These are phyloP conservation scores for Rousettus leschenaultii DNA, from an alignment of 2,113 vertebrate species.

Conservation along the genomic window DNA sequence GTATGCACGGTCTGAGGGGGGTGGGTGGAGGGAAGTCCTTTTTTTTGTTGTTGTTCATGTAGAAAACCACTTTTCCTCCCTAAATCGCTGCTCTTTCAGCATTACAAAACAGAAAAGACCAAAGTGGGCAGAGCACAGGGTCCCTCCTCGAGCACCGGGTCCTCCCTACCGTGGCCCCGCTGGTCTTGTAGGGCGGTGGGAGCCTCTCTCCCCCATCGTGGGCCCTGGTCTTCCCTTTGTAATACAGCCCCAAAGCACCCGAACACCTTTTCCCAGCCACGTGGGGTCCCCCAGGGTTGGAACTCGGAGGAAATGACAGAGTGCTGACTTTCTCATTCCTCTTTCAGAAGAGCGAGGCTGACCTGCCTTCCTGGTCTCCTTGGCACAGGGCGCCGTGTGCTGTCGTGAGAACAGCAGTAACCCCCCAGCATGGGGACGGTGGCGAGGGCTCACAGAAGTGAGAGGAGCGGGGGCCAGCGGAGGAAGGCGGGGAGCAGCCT, in stretches of 20 bases:
- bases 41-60: background rate
- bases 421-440: background rate
- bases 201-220: background rate
- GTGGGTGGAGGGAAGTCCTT: background rate
- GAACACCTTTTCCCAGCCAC: background rate
- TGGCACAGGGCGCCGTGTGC: background rate
- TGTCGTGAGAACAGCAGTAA: background rate
- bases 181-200: background rate
- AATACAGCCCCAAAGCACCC: background rate
- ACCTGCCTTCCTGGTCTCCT: background rate
- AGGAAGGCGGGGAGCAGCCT: background rate
- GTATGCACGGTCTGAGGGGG: background rate
- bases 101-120: background rate
- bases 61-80: background rate
- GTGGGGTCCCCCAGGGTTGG: too few relatives aligned
- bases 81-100: background rate
- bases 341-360: background rate
- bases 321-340: background rate
- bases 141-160: background rate
- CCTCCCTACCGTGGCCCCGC: too few relatives aligned
- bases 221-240: background rate
- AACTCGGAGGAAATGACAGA: background rate
- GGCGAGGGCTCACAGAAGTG: background rate
- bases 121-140: background rate
- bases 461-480: fast-evolving